Evolutionary conservation across 2,797 vertebrate species (phyloP), one percentile per base, ranked within the genome.

Genomic region (Hippocampus kuda): DNA sequence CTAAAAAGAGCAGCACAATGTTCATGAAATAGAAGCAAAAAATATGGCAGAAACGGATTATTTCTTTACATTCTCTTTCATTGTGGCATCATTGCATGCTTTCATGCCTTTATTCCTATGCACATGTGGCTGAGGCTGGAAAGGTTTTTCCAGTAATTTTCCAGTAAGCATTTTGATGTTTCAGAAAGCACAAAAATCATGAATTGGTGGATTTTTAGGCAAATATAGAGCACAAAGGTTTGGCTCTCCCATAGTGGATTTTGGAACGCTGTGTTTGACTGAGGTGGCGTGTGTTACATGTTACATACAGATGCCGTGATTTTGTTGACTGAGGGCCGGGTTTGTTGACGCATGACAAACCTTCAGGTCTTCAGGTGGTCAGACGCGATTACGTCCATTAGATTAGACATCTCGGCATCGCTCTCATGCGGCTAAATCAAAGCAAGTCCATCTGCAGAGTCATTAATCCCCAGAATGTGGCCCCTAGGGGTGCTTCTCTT

Each of bases 391-490:
- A 68, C 72, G 81, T 72, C 73, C 77, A 80, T 83, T 79, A 73
- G 54, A 80, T 83, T 79, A 73, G 54, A 77, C 72, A 74, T 59
- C 68, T 68, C 42, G 71, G 34, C 18, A 51, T 76, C 72, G 66
- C 69, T 70, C 75, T 86, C 70, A 70, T 85, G 77, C 77, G 77
- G 71, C 77, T 85, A 76, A 85, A 85, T 83, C 83, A 85, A 80
- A 86, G 79, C 63, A 65, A 73, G 71, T 84, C 79, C 69, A 61
- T 75, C 78, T 84, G 80, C 68, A 74, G 62, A 83, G 68, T 85
- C 86, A 88, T 87, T 88, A 85, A 85, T 76, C 77, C 34, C 75
- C 70, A 66, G 75, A 75, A 83, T 76, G 78, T 76, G 73, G 70
- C 77, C 83, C 69, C 48, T 11, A 13, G 79, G 44, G 24, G 42